Conservation (phyloP, 2,113 vertebrate genomes). For the Pithys albifrons region DNA sequence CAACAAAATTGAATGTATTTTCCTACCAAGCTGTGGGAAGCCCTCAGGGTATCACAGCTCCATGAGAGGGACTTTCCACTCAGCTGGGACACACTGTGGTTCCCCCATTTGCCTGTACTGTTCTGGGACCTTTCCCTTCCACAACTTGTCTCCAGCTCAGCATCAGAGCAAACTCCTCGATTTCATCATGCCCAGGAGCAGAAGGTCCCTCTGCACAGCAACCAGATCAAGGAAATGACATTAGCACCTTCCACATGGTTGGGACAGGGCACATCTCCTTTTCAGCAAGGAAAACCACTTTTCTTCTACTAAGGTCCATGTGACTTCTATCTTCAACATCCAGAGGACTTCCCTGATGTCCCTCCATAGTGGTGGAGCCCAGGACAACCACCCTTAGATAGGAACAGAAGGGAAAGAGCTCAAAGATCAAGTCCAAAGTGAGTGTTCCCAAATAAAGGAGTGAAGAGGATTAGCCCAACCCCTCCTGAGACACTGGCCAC, state of each 20-base stretch:
- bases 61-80: not conserved
- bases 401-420: not conserved
- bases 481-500: accelerated
- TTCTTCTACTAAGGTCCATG: not conserved
- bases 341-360: not conserved
- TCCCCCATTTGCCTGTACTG: not conserved
- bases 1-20: not conserved
- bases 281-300: not conserved
- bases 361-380: not conserved
- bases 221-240: not conserved
- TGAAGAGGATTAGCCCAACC: not conserved
- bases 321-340: not conserved
- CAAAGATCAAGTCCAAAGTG: not conserved
- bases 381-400: not conserved
- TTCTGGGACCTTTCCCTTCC: not conserved
- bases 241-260: not conserved
- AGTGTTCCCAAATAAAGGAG: not conserved
- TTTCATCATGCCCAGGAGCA: not conserved
- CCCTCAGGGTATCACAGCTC: not conserved
- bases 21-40: not conserved
- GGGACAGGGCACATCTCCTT: not conserved
- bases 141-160: not conserved
- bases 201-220: not conserved
- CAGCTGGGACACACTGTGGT: not conserved
- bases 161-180: not conserved